Evolutionary conservation across 2,797 vertebrate species (phyloP).

Genomic region (Gadopsis bispinosus): DNA sequence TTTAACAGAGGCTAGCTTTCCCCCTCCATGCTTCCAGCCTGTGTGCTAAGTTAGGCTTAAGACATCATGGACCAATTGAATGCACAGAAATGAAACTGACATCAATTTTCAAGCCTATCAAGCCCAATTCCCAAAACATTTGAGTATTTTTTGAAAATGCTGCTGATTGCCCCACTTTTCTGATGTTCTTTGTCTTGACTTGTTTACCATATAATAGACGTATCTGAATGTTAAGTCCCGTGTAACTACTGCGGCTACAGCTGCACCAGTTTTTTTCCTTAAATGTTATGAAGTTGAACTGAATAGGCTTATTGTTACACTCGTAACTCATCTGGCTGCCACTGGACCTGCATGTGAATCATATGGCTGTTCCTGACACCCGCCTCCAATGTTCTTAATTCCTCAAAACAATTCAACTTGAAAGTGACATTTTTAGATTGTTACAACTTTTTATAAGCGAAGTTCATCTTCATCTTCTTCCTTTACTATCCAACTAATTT

Average conservation of each 20-base stretch:
- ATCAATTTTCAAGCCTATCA: background rate
- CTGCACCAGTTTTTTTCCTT: constrained; percentile 24
- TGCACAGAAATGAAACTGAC: background rate
- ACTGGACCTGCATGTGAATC: constrained; percentile 49
- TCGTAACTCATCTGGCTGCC: constrained; percentile 44
- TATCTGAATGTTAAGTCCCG: constrained; percentile 8
- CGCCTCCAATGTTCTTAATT: constrained; percentile 35
- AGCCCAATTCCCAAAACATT: background rate
- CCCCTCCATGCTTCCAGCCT: background rate
- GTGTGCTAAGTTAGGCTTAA: constrained; percentile 5
- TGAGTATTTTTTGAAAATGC: constrained; percentile 12
- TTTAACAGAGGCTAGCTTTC: background rate
- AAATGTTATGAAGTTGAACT: constrained; percentile 38
- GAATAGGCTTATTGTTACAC: constrained; percentile 56
- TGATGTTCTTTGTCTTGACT: background rate
- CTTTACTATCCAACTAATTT: constrained; percentile 19
- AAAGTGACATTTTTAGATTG: constrained; percentile 27
- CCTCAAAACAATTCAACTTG: constrained; percentile 12
- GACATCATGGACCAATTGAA: background rate
- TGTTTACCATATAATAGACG: constrained; percentile 14
- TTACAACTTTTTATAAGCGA: background rate
- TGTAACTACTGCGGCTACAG: constrained; percentile 22
- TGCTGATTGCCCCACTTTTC: background rate
- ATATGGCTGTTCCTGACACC: constrained; percentile 37
- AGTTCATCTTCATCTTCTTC: constrained; percentile 13